phyloP scores from a whole-genome alignment of 2,797 vertebrate genomes.

The Thaleichthys pacificus region DNA sequence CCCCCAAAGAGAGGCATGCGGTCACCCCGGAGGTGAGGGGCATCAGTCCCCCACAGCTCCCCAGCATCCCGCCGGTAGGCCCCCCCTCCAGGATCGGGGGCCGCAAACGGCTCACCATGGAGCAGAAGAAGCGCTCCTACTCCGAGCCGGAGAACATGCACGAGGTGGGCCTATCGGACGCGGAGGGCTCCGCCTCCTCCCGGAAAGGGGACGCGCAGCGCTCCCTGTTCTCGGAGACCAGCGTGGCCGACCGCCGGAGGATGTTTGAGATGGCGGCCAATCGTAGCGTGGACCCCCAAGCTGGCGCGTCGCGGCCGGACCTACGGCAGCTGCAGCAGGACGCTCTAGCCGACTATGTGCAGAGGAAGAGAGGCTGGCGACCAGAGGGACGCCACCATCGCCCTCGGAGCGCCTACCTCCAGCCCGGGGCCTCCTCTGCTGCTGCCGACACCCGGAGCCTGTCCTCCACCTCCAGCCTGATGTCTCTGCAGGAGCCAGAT shows the following conservation, averaged over 20 bases:
- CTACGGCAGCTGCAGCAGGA: slow-evolving; percentile 90
- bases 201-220: slow-evolving; percentile 44
- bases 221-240: slow-evolving; percentile 69
- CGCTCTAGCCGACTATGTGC: slow-evolving; percentile 85
- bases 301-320: slow-evolving; percentile 74
- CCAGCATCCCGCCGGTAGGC: slow-evolving; percentile 61
- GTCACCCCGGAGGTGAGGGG: slow-evolving; percentile 68
- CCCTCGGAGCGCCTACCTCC: slow-evolving; percentile 75
- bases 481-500: slow-evolving; percentile 82
- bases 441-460: slow-evolving; percentile 74
- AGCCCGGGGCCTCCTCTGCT: slow-evolving; percentile 48
- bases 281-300: slow-evolving; percentile 37
- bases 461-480: slow-evolving; percentile 82
- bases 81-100: slow-evolving; percentile 80
- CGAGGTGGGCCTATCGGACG: slow-evolving; percentile 83
- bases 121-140: slow-evolving; percentile 93
- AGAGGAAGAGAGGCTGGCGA: slow-evolving; percentile 82
- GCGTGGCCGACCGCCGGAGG: slow-evolving; percentile 85
- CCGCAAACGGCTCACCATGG: slow-evolving; percentile 81
- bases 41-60: slow-evolving; percentile 56
- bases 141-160: slow-evolving; percentile 96
- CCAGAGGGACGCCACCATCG: slow-evolving; percentile 64
- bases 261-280: slow-evolving; percentile 83
- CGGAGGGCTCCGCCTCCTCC: slow-evolving; percentile 60
- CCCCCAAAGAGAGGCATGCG: slow-evolving; percentile 84